These are phyloP conservation scores for Hanleya hanleyi DNA, from an alignment of 2,888 invertebrate species.

Conservation along the genomic window DNA sequence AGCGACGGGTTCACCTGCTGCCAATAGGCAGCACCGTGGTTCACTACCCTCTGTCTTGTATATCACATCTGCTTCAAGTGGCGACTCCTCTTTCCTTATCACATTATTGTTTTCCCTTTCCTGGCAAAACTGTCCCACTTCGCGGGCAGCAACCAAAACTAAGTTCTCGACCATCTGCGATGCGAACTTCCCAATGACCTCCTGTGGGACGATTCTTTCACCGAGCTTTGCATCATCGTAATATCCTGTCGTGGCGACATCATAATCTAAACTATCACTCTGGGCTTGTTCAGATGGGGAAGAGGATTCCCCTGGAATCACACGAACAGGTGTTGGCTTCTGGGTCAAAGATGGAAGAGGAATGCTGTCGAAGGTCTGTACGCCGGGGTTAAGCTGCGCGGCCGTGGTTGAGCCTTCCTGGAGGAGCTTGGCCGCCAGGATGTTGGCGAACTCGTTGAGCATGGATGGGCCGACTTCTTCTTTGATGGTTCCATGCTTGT, in stretches of 20 bases:
- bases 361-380: constrained; percentile 41
- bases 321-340: not conserved
- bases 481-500: constrained; percentile 60
- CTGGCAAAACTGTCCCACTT: not conserved
- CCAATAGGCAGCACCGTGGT: not conserved
- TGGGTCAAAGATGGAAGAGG: not conserved
- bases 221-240: no score
- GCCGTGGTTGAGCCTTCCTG: constrained; percentile 52
- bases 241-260: no score
- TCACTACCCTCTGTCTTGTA: not conserved
- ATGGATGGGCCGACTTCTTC: constrained; percentile 49
- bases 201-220: not conserved
- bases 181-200: not conserved
- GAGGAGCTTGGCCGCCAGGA: constrained; percentile 42
- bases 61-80: not conserved
- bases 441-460: constrained; percentile 54
- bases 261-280: not conserved
- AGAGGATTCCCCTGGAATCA: not conserved
- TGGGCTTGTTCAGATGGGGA: not conserved
- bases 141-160: not conserved
- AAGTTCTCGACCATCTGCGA: not conserved
- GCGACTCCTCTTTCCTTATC: not conserved
- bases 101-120: constrained; percentile 2
- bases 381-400: constrained; percentile 38
- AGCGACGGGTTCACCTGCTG: not conserved